Evolutionary conservation across 1,140 invertebrate genomes (phyloP), one percentile per base, ranked within the genome.

Genomic region (Fopius arisanus): DNA sequence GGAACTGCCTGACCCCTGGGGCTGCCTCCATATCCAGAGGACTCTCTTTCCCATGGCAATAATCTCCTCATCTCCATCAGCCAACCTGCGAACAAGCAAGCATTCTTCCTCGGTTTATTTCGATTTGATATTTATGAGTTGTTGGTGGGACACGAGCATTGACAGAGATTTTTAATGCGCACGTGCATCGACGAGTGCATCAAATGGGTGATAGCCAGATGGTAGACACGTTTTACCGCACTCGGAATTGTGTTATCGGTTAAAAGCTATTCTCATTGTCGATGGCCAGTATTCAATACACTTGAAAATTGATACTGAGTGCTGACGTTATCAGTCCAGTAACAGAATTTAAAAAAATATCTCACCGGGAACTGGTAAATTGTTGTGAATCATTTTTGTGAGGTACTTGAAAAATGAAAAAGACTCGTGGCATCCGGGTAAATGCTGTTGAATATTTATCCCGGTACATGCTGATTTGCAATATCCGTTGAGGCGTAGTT

Each of bases 251-350:
- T 28, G 63, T 75, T 75, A 75, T 70, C 73, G 40, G 67, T 70
- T 75, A 70, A 75, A 75, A 75, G 73, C 72, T 73, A 67, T 48
- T 73, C 19, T 73, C 48, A 73, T 73, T 73, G 33, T 63, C 59
- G 54, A 16, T 59, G 43, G 26, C 21, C n/a, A 23, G 48, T 71
- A 33, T 62, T 51, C 16, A 71, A 40, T 37, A 71, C 51, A 71
- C 48, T 63, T 62, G 29, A 51, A 51, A 33, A 69, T 54, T 69
- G 40, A 69, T 69, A 69, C 41, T 48, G 41, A 29, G 67, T 48
- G 67, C 43, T 19, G 40, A 69, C 67, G 43, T 69, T 29, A 69
- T 51, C 41, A 41, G 66, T 43, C 1, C 2, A 26, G 26, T 59
- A 59, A 59, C 54, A 59, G 54, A 6, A 21, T 59, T n/a, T 26